Percentiles rank a stretch among this genome's conserved stretches.
These are phyloP conservation scores for Microhierax caerulescens DNA, from an alignment of 2,797 vertebrate genomes.

Conservation along the genomic window DNA sequence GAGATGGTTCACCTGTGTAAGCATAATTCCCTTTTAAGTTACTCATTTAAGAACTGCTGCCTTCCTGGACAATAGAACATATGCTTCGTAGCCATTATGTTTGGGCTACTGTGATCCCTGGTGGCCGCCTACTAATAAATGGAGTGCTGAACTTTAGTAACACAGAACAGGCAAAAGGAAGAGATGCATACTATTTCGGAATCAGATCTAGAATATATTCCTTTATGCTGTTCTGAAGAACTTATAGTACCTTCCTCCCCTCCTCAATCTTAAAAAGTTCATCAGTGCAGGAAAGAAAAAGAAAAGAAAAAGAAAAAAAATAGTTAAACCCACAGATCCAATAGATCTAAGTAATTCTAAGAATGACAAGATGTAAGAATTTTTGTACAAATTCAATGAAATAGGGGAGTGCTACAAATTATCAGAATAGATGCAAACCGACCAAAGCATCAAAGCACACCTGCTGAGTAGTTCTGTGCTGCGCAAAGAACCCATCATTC, in stretches of 20 bases:
- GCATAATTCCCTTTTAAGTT: not conserved
- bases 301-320: not conserved
- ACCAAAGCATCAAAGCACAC: not conserved
- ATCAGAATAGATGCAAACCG: not conserved
- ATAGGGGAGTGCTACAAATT: not conserved
- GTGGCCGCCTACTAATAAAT: too few relatives aligned
- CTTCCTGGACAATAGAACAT: not conserved
- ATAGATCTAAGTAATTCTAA: not conserved
- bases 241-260: not conserved
- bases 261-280: not conserved
- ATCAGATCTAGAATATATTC: not conserved
- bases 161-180: not conserved
- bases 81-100: not conserved
- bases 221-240: not conserved
- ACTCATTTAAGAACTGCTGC: rapidly evolving
- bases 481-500: not conserved
- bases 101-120: not conserved
- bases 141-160: not conserved
- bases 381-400: not conserved
- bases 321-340: not conserved
- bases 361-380: not conserved
- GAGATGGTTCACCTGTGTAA: not conserved
- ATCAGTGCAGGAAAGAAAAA: not conserved
- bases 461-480: not conserved
- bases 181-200: not conserved